A percentile compares a stretch with the other conserved stretches of the same genome.
These are phyloP conservation scores for Mya arenaria DNA, from an alignment of 1,140 invertebrate species.

Conservation along the genomic window DNA sequence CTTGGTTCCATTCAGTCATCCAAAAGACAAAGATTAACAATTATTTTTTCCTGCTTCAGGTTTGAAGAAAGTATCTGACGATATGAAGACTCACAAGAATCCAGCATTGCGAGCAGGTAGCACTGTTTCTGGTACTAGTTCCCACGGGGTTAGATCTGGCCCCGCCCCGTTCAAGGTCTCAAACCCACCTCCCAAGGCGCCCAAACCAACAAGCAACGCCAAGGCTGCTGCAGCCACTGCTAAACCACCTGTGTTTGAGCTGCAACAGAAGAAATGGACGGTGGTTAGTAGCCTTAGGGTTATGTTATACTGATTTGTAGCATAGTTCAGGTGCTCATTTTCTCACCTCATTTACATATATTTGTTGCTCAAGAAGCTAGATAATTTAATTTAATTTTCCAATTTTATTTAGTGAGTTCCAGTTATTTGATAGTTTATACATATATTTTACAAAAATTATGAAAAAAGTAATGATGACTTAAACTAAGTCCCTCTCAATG, in stretches of 20 bases:
- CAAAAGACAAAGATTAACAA: too few relatives aligned
- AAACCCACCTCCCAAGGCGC: slow-evolving; percentile 46
- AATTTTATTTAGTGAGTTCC: too few relatives aligned
- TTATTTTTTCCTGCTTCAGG: slow-evolving; percentile 83
- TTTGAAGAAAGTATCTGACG: slow-evolving; percentile 96
- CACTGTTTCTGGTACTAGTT: slow-evolving; percentile 75
- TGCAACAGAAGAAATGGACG: slow-evolving; percentile 98
- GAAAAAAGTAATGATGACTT: too few relatives aligned
- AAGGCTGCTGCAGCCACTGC: slow-evolving; percentile 73
- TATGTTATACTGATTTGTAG: too few relatives aligned
- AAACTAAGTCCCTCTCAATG: too few relatives aligned
- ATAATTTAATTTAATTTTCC: too few relatives aligned
- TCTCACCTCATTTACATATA: too few relatives aligned
- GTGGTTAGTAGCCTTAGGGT: slow-evolving; percentile 89
- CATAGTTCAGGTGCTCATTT: too few relatives aligned
- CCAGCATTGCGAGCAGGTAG: slow-evolving; percentile 86
- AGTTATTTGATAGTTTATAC: too few relatives aligned
- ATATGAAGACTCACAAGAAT: slow-evolving; percentile 99
- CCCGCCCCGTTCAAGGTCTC: slow-evolving; percentile 63
- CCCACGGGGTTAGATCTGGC: slow-evolving; percentile 65
- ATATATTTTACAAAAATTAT: too few relatives aligned
- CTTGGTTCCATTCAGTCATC: too few relatives aligned
- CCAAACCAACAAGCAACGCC: slow-evolving; percentile 51
- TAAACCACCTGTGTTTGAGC: slow-evolving; percentile 91
- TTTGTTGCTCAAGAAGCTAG: too few relatives aligned